Conservation (phyloP, 2,888 invertebrate species). For the Ophioninae sp. region DNA sequence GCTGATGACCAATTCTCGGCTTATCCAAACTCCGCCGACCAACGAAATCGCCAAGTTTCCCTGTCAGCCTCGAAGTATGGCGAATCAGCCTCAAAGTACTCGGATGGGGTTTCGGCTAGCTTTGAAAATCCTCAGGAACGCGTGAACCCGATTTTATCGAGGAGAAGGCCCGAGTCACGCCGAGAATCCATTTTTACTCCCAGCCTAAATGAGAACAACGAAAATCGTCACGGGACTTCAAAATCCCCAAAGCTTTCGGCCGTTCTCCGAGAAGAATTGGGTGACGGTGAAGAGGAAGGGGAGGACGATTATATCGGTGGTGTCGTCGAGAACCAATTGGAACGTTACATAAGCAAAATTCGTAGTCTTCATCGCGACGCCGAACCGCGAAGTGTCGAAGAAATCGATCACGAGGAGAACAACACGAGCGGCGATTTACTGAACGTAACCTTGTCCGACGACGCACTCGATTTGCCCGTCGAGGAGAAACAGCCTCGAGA, state of each 20-base stretch:
- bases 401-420: constrained; percentile 74
- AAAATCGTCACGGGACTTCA: constrained; percentile 5
- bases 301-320: constrained; percentile 47
- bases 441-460: constrained; percentile 74
- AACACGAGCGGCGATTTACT: constrained; percentile 76
- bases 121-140: constrained; percentile 16
- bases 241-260: constrained; percentile 25
- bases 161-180: background rate
- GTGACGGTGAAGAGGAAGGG: constrained; percentile 42
- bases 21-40: background rate
- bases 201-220: background rate
- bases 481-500: constrained; percentile 63
- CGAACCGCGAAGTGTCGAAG: constrained; percentile 68
- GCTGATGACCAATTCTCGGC: background rate
- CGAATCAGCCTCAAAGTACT: constrained; percentile 7
- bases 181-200: background rate
- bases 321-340: constrained; percentile 71
- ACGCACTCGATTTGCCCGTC: constrained; percentile 62
- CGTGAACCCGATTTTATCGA: background rate
- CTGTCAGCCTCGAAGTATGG: background rate
- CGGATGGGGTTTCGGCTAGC: constrained; percentile 8
- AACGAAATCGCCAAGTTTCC: background rate
- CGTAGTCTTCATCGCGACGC: constrained; percentile 70
- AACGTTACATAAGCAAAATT: constrained; percentile 74
- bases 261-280: constrained; percentile 25